A percentile compares a stretch with the other conserved stretches of the same genome.
phyloP scores from a whole-genome alignment of 2,888 invertebrate genomes.

The Allacma fusca region DNA sequence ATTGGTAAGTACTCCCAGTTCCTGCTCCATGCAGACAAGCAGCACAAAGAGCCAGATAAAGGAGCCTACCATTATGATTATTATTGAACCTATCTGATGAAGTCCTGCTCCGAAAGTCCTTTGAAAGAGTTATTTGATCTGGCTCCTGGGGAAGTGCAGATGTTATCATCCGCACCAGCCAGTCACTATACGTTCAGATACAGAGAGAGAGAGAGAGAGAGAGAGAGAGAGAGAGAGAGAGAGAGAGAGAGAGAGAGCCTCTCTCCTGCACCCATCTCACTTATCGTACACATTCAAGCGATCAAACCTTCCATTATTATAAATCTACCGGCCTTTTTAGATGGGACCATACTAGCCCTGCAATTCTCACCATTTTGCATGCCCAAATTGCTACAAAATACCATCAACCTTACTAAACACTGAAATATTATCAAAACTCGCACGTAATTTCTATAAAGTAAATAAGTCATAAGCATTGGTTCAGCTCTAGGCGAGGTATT shows the following conservation, averaged over 20 bases:
- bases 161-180: conserved; percentile 48
- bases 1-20: conserved; percentile 8
- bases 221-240: too few species aligned
- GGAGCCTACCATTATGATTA: conserved; percentile 52
- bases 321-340: too few species aligned
- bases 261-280: background rate
- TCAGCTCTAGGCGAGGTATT: too few species aligned
- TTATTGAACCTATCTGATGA: conserved; percentile 58
- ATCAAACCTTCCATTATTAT: conserved; percentile 5
- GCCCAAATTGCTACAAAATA: too few species aligned
- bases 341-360: too few species aligned
- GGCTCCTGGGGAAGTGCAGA: conserved; percentile 58
- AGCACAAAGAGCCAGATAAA: conserved; percentile 30
- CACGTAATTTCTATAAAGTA: too few species aligned
- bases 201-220: too few species aligned
- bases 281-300: background rate
- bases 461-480: too few species aligned
- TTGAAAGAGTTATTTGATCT: conserved; percentile 60
- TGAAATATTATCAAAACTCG: too few species aligned
- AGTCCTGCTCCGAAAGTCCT: conserved; percentile 53
- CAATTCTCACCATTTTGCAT: too few species aligned
- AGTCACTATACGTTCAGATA: conserved; percentile 10
- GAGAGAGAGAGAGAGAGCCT: too few species aligned
- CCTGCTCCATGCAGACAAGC: background rate
- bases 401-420: too few species aligned